Evolutionary conservation across 1,140 invertebrate genomes (phyloP).

Genomic region (Phenacoccus solenopsis): DNA sequence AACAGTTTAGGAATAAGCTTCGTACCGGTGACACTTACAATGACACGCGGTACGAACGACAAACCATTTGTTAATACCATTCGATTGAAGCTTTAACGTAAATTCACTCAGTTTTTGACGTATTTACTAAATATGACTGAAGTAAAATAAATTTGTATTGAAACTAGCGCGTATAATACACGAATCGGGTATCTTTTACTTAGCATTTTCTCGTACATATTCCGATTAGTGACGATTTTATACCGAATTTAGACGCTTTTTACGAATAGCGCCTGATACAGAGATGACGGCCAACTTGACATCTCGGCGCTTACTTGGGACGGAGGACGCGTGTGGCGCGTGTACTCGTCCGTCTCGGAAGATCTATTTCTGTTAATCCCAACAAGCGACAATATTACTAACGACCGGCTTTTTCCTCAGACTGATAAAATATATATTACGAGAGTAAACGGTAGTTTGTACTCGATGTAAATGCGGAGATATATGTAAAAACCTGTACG

Average conservation of each 20-base stretch:
- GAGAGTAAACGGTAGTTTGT: conserved; percentile 11
- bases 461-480: conserved; percentile 11
- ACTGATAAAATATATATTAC: conserved; percentile 8
- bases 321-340: not conserved
- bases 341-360: not conserved
- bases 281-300: not conserved
- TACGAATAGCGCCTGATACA: not conserved
- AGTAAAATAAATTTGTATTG: too few species aligned
- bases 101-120: not conserved
- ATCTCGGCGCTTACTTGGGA: not conserved
- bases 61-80: too few species aligned
- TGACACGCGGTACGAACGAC: too few species aligned
- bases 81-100: not conserved
- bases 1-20: not conserved
- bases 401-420: conserved; percentile 11
- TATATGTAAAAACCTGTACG: conserved; percentile 5
- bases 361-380: not conserved
- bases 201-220: not conserved
- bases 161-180: not conserved
- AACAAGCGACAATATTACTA: not conserved
- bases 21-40: not conserved
- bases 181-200: not conserved
- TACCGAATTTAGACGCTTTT: not conserved
- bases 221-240: conserved; percentile 1
- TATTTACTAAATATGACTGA: not conserved